Conservation (phyloP, 2,888 invertebrate genomes). For the Caenorhabditis sp. region DNA sequence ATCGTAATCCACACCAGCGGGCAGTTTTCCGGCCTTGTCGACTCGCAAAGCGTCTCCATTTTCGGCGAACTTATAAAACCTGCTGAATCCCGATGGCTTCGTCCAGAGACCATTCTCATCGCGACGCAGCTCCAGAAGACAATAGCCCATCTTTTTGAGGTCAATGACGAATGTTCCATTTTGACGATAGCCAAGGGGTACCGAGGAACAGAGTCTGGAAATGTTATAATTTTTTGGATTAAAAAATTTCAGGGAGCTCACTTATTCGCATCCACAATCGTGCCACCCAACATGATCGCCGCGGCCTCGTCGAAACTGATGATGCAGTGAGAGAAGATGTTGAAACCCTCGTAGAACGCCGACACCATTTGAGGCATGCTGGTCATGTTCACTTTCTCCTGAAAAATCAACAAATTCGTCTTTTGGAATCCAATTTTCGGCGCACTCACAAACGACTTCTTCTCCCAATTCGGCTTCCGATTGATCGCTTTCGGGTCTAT, state of each 20-base stretch:
- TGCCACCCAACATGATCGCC: conserved; percentile 72
- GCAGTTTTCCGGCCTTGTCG: conserved; percentile 64
- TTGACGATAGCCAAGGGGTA: conserved; percentile 72
- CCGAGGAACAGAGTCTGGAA: conserved; percentile 68
- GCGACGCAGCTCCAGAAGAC: conserved; percentile 62
- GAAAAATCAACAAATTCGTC: conserved; percentile 3
- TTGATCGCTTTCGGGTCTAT: background rate
- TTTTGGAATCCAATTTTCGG: background rate
- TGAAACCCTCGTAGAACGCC: conserved; percentile 65
- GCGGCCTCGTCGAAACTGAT: conserved; percentile 71
- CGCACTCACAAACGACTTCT: conserved; percentile 38
- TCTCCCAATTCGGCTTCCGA: conserved; percentile 53
- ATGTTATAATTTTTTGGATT: no score
- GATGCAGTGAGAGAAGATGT: conserved; percentile 67
- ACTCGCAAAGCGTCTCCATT: conserved; percentile 70
- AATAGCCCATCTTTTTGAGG: conserved; percentile 59
- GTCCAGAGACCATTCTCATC: conserved; percentile 75
- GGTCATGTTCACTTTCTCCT: conserved; percentile 48
- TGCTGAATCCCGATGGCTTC: conserved; percentile 71
- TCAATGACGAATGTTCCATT: conserved; percentile 75
- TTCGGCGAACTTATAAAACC: conserved; percentile 68
- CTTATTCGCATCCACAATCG: conserved; percentile 61
- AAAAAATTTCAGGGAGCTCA: no score
- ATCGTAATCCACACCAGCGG: conserved; percentile 54
- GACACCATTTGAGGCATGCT: conserved; percentile 55